These are phyloP conservation scores for Helicolenus hilgendorfi DNA, from an alignment of 2,797 vertebrate species.

Conservation along the genomic window DNA sequence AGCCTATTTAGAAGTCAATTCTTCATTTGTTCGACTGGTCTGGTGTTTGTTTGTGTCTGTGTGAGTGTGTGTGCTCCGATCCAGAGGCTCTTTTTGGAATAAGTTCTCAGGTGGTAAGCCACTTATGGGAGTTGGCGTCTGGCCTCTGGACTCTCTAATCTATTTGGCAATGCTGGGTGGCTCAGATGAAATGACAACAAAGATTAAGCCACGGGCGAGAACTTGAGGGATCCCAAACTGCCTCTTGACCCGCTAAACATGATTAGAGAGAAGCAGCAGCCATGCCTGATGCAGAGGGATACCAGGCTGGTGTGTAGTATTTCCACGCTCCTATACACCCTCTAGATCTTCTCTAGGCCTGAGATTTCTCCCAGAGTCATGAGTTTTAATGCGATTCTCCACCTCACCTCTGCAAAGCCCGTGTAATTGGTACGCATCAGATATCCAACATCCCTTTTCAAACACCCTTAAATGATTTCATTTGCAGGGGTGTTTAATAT, in stretches of 20 bases:
- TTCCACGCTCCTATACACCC: background rate
- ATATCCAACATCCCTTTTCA: conserved; percentile 81
- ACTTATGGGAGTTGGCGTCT: conserved; percentile 64
- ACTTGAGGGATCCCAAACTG: conserved; percentile 65
- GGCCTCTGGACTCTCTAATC: conserved; percentile 77
- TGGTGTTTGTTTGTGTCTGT: conserved; percentile 19
- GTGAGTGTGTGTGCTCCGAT: conserved; percentile 40
- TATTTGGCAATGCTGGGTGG: conserved; percentile 72
- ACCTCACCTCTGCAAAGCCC: conserved; percentile 66
- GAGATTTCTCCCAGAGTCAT: conserved; percentile 46
- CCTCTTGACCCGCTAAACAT: conserved; percentile 74
- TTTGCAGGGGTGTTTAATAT: conserved; percentile 86
- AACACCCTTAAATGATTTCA: conserved; percentile 85
- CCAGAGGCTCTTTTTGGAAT: conserved; percentile 54
- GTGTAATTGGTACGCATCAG: conserved; percentile 80
- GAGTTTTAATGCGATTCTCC: conserved; percentile 71
- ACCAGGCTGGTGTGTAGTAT: background rate
- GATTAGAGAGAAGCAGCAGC: conserved; percentile 67
- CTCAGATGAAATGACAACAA: conserved; percentile 83
- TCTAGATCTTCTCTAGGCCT: conserved; percentile 4
- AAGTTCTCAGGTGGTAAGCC: conserved; percentile 82
- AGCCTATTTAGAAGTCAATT: background rate
- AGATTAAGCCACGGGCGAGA: conserved; percentile 72
- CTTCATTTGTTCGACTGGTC: conserved; percentile 3
- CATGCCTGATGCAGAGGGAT: conserved; percentile 43